Base-by-base conservation (phyloP, 2,797 vertebrate genomes). In the Pagetopsis macropterus region DNA sequence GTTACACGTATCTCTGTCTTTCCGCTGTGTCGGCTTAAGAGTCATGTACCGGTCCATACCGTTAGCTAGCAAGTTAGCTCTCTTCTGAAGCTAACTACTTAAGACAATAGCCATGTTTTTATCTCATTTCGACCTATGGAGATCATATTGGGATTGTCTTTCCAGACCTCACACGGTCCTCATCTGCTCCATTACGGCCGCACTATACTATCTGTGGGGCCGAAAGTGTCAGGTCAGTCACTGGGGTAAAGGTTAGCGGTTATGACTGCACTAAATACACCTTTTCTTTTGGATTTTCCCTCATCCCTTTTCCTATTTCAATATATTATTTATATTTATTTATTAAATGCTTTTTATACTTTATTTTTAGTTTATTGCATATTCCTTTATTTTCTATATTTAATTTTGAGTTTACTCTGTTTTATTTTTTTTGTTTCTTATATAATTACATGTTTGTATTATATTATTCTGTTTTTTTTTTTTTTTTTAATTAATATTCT, bases 221-320 rank as follows among this genome's bases (percentile, higher is more conserved):
- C 89, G 90, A 74, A 73, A 87, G 72, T 87, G 90, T 83, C 92
- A 95, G 94, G 94, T 95, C 74, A 92, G 94, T 94, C 52, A 54
- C 70, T 21, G 75, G 46, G 68, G 70, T 59, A 33, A 31, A 37
- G 49, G 69, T 15, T n/a, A 44, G 63, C 33, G 13, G 44, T 19
- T 5, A 19, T 17, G 45, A 52, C 65, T 16, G 11, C 68, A 43
- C 27, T 52, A 10, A 1, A 3, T 9, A 33, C n/a, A 8, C 19
- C 21, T 13, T n/a, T 16, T 11, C 0, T 19, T 55, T 9, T 41
- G 14, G 40, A 6, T 43, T n/a, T 31, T 16, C 54, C 9, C 43
- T 43, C 21, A n/a, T 50, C 5, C 21, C 3, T 43, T 33, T 16
- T 33, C 6, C 1, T 48, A 4, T 19, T 8, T 31, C 8, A n/a